A percentile compares a stretch with the other conserved stretches of the same genome.
These are phyloP conservation scores for Streptopelia turtur DNA, from an alignment of 2,797 vertebrate species.

Conservation along the genomic window DNA sequence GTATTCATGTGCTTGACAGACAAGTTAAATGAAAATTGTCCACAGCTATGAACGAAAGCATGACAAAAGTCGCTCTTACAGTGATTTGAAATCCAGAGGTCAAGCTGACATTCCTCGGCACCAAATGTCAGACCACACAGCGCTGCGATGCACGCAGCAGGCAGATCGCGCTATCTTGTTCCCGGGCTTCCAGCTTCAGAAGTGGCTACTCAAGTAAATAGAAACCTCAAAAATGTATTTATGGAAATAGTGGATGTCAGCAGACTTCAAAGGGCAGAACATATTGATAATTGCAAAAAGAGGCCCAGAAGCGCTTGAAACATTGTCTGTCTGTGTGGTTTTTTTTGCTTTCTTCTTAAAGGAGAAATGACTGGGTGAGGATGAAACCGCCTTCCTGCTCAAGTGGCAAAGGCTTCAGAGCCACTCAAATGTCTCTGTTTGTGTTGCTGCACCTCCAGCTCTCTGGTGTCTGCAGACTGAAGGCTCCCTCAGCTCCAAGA, in stretches of 20 bases:
- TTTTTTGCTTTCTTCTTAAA: conserved; percentile 21
- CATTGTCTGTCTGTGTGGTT: background rate
- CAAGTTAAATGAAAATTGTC: conserved; percentile 75
- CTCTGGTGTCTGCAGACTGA: background rate
- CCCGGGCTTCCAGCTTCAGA: conserved; percentile 39
- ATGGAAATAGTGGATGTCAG: conserved; percentile 65
- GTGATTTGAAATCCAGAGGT: conserved; percentile 56
- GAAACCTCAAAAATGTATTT: conserved; percentile 66
- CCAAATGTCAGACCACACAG: conserved; percentile 73
- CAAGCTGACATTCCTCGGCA: conserved; percentile 56
- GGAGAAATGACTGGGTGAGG: background rate
- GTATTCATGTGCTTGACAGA: conserved; percentile 68
- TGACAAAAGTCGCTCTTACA: conserved; percentile 70
- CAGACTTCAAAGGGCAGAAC: conserved; percentile 64
- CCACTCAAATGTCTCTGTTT: background rate
- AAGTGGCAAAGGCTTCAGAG: background rate
- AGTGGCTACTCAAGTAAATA: conserved; percentile 52
- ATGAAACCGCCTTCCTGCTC: background rate
- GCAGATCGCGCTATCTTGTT: conserved; percentile 46
- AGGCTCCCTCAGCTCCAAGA: background rate
- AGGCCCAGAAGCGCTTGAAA: conserved; percentile 31
- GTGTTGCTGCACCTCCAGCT: background rate
- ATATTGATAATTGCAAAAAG: conserved; percentile 62
- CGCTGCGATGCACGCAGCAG: background rate
- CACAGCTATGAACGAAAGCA: conserved; percentile 68